Conservation (phyloP, 2,797 vertebrate genomes). For the Lithobates sylvaticus region DNA sequence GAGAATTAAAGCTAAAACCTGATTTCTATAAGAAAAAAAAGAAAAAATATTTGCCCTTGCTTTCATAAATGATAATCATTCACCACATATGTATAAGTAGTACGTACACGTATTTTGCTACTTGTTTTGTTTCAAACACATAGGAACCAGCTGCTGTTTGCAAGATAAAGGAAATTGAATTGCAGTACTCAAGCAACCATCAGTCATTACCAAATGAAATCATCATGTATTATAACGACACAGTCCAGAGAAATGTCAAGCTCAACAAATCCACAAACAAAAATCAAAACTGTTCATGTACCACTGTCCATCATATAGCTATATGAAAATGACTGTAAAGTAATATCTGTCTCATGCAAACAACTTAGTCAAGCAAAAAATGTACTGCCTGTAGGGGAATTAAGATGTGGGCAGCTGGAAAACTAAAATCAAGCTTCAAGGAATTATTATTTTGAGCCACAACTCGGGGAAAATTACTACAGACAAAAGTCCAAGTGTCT, state of each 20-base stretch:
- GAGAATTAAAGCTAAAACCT: no score
- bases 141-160: neutral
- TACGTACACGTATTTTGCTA: neutral
- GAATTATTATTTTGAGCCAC: slow-evolving; percentile 18
- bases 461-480: slow-evolving; percentile 29
- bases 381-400: slow-evolving; percentile 16
- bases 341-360: neutral
- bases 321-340: neutral
- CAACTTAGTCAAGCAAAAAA: neutral
- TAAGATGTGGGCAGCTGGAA: slow-evolving; percentile 20
- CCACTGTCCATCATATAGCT: neutral
- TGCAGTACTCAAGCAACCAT: neutral
- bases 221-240: neutral
- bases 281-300: neutral
- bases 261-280: neutral
- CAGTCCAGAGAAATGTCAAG: neutral
- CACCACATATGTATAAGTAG: neutral
- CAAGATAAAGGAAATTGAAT: neutral
- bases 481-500: slow-evolving; percentile 31
- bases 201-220: neutral
- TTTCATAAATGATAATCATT: no score
- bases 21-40: no score
- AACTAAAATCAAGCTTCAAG: slow-evolving; percentile 8
- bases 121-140: neutral
- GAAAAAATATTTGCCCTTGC: no score